Evolutionary conservation across 2,113 vertebrate species (phyloP).

Genomic region (Brienomyrus brachyistius): DNA sequence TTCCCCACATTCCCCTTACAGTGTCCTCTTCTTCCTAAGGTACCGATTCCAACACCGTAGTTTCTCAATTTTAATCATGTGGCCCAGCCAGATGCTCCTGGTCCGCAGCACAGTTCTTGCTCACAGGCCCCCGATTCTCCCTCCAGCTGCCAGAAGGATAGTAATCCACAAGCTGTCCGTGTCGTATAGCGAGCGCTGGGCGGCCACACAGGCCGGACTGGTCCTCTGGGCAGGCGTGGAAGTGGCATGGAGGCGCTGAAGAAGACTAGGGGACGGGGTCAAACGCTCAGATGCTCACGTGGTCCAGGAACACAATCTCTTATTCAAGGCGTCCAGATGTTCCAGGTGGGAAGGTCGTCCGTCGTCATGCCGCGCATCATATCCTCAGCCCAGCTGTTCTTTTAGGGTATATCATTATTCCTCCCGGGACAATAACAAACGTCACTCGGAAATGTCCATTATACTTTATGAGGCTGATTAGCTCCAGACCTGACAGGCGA

Average conservation of each 20-base stretch:
- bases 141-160: not conserved
- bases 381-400: not conserved
- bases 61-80: not conserved
- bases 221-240: not conserved
- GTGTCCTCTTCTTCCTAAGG: not conserved
- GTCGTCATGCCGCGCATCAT: not conserved
- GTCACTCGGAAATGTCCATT: slow-evolving; percentile 21
- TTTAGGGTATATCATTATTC: not conserved
- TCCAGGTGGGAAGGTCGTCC: not conserved
- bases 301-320: not conserved
- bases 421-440: slow-evolving; percentile 25
- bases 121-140: not conserved
- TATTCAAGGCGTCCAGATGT: not conserved
- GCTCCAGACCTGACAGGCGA: not conserved
- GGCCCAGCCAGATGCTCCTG: not conserved
- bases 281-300: not conserved
- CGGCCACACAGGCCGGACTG: not conserved
- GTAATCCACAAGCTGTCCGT: not conserved
- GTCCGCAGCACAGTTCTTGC: not conserved
- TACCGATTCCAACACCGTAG: not conserved
- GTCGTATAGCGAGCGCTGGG: not conserved
- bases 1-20: not conserved
- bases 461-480: not conserved
- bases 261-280: not conserved
- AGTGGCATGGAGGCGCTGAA: not conserved